Evolutionary conservation across 2,888 invertebrate species (phyloP), one percentile per base, ranked within the genome.

Genomic region (Drosophila falleni): DNA sequence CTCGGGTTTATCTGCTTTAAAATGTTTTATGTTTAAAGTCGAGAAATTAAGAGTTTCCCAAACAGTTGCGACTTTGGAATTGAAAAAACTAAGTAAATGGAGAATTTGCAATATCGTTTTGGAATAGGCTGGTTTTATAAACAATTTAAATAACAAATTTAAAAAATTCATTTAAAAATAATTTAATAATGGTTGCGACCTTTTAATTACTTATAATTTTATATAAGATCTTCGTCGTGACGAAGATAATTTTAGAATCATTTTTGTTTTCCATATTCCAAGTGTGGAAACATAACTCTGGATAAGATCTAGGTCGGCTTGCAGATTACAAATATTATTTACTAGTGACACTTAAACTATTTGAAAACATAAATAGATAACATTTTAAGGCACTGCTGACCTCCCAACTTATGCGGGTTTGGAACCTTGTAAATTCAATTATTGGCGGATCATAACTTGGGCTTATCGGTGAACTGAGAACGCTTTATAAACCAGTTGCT

Each of bases 401-500:
- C 49, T 50, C 33, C 16, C 13, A 5, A 26, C 8, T 19, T 13
- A 16, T 46, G 61, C 39, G 56, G 53, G 68, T 0, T n/a, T 15
- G 10, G 26, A 33, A 33, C 74, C 35, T 61, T 50, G 31, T 13
- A 54, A 55, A 62, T 9, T n/a, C 33, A 54, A 63, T 73, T 62
- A 69, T 33, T 39, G 44, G 46, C 35, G 29, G 19, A n/a, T 31
- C 39, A 74, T 62, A 44, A 35, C 44, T 56, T 10, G 19, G n/a
- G 44, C 77, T 77, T 75, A 75, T 75, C 75, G 13, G 59, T 31
- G 16, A 44, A 31, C 23, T 19, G 11, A 8, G 8, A 33, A 13
- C 41, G 53, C 67, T 54, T 72, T 77, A 75, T 55, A 78, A 73
- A 29, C 41, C 55, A 31, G 16, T 29, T 16, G 31, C 15, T 31